Conservation (phyloP, 2,797 vertebrate species). For the Liasis olivaceus region DNA sequence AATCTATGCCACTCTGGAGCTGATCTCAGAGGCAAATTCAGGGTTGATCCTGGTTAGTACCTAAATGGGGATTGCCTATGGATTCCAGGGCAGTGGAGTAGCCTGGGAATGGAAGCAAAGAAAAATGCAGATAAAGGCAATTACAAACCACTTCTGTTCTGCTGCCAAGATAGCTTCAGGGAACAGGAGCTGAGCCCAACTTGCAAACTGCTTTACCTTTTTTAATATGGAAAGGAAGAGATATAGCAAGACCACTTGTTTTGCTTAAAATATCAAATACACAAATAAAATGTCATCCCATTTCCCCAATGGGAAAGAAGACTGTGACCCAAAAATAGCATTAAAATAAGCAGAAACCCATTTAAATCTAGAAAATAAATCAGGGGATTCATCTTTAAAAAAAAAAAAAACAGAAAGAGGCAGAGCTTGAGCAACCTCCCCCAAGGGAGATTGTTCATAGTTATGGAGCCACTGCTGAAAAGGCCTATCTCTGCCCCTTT, state of each 20-base stretch:
- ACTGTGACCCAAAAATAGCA: background rate
- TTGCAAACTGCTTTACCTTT: background rate
- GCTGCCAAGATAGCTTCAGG: background rate
- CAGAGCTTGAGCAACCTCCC: background rate
- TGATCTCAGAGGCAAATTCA: background rate
- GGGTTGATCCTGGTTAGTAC: background rate
- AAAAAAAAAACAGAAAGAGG: background rate
- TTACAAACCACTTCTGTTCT: background rate
- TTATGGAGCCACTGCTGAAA: background rate
- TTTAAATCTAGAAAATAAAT: background rate
- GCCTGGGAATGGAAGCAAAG: background rate
- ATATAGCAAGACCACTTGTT: background rate
- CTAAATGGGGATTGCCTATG: background rate
- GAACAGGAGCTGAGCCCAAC: background rate
- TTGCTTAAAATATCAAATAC: background rate
- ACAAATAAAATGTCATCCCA: background rate
- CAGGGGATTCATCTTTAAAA: background rate
- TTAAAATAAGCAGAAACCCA: background rate
- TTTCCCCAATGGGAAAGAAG: background rate
- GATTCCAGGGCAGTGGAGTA: background rate
- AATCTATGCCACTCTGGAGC: background rate
- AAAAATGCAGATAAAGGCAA: background rate
- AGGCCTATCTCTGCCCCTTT: background rate
- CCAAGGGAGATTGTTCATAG: background rate
- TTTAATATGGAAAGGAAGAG: background rate